Base-by-base conservation (phyloP, 2,113 vertebrate genomes). In the Hepsetus odoe region DNA sequence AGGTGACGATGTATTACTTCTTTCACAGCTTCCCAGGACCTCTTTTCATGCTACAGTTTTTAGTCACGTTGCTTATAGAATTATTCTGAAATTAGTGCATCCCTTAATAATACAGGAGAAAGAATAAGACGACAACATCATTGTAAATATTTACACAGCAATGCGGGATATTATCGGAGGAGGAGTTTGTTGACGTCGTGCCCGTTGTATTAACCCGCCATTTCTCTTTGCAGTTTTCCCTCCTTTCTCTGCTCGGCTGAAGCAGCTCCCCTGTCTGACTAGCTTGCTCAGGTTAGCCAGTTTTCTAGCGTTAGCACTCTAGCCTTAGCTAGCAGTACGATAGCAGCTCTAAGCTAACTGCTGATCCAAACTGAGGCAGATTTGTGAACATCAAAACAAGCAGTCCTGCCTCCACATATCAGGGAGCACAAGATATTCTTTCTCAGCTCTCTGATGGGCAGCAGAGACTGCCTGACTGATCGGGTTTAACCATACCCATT, bases 131-230 rank as follows among this genome's bases (percentile, higher is more conserved):
- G 28, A 28, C 18, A 65, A 38, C 61, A 33, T 9, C 3, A 35
- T 10, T n/a, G 22, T 56, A 32, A 72, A 56, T 74, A 77, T 74
- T 74, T 53, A 67, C 56, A 68, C 18, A 51, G 42, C 55, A 76
- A 40, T 65, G 82, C 62, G 68, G 64, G 65, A 22, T 13, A 16
- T 16, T 14, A 40, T 28, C 9, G 2, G 73, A 58, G 80, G 72
- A 49, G 77, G 8, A 69, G 66, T 58, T 51, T 80, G 83, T 42
- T 71, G 76, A 74, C 85, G 87, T 86, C 79, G 24, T 0, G 76
- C 70, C 26, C 85, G 87, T 89, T 88, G 77, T 81, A 80, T 88
- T 81, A 90, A 88, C 86, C 88, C 91, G 90, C 91, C 91, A 91
- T 91, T 92, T 91, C 79, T 91, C 84, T 86, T 81, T 83, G 87